Conservation (phyloP, 2,797 vertebrate genomes). For the Echeneis naucrates region DNA sequence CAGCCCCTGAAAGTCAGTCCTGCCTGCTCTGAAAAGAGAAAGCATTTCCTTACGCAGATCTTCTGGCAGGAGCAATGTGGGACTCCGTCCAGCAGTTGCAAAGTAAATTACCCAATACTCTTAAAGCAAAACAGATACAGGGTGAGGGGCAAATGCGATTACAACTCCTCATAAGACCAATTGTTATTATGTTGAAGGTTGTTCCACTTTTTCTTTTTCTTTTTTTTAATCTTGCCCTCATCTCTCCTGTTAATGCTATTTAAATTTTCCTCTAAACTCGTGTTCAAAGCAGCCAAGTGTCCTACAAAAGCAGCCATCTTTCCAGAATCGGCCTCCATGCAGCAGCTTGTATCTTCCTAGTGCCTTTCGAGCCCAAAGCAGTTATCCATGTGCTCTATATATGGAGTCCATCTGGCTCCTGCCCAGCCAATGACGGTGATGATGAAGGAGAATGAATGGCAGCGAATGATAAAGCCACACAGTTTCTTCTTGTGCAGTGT, state of each 20-base stretch:
- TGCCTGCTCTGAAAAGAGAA: conserved; percentile 27
- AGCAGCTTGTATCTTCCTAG: background rate
- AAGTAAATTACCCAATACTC: conserved; percentile 75
- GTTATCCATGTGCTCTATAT: conserved; percentile 20
- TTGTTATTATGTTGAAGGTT: conserved; percentile 63
- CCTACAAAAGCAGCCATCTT: conserved; percentile 48
- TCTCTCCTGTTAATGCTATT: conserved; percentile 66
- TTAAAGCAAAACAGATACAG: conserved; percentile 78
- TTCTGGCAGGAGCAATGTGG: conserved; percentile 53
- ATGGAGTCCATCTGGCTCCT: conserved; percentile 11
- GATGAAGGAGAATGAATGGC: conserved; percentile 34
- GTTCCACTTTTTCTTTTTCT: conserved; percentile 14
- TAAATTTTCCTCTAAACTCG: conserved; percentile 67
- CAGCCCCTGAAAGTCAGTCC: conserved; percentile 35
- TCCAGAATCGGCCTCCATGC: conserved; percentile 26
- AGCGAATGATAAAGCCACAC: conserved; percentile 20
- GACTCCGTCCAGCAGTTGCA: conserved; percentile 66
- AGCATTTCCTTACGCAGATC: conserved; percentile 60
- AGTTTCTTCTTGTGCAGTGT: conserved; percentile 1
- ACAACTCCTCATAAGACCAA: conserved; percentile 56
- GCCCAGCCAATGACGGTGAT: conserved; percentile 14
- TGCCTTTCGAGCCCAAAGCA: conserved; percentile 7
- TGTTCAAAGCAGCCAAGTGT: conserved; percentile 58
- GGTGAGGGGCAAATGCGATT: conserved; percentile 61
- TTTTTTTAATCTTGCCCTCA: conserved; percentile 35